These are phyloP conservation scores for Burhinus bistriatus DNA, from an alignment of 2,113 vertebrate genomes.

Conservation along the genomic window DNA sequence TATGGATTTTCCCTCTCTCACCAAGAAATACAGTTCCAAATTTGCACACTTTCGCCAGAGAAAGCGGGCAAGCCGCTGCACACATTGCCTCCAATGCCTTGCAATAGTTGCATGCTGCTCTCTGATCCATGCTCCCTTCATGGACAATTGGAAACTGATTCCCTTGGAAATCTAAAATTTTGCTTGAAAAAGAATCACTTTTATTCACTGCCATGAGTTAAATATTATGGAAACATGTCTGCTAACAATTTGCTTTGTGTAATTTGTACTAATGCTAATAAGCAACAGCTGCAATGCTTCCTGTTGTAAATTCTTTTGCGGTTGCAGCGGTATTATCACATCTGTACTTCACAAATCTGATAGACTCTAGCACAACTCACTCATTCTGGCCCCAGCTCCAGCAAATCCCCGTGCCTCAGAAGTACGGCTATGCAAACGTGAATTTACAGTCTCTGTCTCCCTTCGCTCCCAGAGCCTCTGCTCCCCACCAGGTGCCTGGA, in stretches of 20 bases:
- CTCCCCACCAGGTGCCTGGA: background rate
- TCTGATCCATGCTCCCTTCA: constrained; percentile 37
- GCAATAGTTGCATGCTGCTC: background rate
- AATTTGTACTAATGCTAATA: constrained; percentile 78
- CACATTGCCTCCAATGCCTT: background rate
- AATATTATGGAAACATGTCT: constrained; percentile 75
- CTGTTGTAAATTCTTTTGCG: constrained; percentile 72
- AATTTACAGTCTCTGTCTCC: background rate
- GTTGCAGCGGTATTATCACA: constrained; percentile 62
- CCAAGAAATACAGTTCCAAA: background rate
- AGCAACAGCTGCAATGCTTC: constrained; percentile 75
- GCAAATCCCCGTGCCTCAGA: constrained; percentile 20
- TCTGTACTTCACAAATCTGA: constrained; percentile 49
- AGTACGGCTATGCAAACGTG: background rate
- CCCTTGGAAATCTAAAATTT: constrained; percentile 59
- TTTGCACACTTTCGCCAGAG: background rate
- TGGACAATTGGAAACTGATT: constrained; percentile 52
- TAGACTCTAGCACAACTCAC: background rate
- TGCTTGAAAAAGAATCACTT: constrained; percentile 54
- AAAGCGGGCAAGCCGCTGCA: background rate
- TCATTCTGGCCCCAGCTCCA: background rate
- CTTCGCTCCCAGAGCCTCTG: background rate
- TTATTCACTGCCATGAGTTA: constrained; percentile 69
- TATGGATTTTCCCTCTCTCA: background rate
- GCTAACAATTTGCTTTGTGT: constrained; percentile 77